Evolutionary conservation across 1,140 invertebrate species (phyloP), one percentile per base, ranked within the genome.

Genomic region (Bombus affinis): DNA sequence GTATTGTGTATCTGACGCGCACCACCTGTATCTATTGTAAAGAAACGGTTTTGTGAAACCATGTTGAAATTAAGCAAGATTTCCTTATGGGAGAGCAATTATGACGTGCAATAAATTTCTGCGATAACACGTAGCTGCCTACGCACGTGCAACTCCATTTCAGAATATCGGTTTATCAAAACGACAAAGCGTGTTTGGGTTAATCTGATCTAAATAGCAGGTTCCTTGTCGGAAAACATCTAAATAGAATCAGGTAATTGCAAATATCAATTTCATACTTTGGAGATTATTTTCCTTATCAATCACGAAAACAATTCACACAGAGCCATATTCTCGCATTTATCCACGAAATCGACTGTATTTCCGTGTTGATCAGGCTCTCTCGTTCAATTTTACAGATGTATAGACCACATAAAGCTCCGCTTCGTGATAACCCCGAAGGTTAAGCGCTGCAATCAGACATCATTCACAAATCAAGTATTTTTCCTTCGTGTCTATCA

Each of bases 401-500:
- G 32, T 28, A 32, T n/a, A 13, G 32, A 68, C 10, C 62, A 37
- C 22, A n/a, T n/a, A 37, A 62, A 68, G 73, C 28, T 70, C 13
- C 65, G 32, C 13, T 59, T 32, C 5, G 2, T 18, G 83, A 84
- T 84, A 84, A 84, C 76, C 83, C 32, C 53, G 9, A 71, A 70
- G 75, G 47, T 57, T n/a, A 79, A 8, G 10, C 28, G n/a, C 4
- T 59, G 13, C 76, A 18, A 78, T 57, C 81, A 35, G 37, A 25
- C 65, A 53, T 80, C 76, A 62, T 62, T 80, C 68, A 44, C 39
- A 13, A 78, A 79, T 72, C 76, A 32, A 71, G 65, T 78, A 79
- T 10, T 79, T 84, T 84, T 84, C 75, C 82, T 71, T 37, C 35
- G 47, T 5, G 15, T 57, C n/a, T 25, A 28, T 76, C 74, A 4